Percentiles rank a stretch among this genome's conserved stretches.
Evolutionary conservation across 2,797 vertebrate genomes (phyloP).

Genomic region (Ptychobarbus kaznakovi): DNA sequence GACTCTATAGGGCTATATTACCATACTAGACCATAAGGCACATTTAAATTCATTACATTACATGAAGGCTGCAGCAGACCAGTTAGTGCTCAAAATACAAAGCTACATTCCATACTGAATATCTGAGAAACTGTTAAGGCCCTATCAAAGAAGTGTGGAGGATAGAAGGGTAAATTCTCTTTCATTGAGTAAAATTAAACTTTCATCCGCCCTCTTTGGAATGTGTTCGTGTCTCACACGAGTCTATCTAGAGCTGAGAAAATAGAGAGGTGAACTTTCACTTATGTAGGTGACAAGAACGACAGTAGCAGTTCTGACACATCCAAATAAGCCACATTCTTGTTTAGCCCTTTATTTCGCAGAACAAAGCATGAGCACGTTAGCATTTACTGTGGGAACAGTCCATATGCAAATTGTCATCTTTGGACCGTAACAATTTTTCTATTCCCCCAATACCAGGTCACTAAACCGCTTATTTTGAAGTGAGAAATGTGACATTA

Average conservation of each 20-base stretch:
- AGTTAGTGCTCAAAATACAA: background rate
- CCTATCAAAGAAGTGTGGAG: conserved; percentile 14
- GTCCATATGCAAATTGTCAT: background rate
- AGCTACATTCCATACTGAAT: background rate
- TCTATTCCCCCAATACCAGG: background rate
- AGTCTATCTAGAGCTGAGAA: background rate
- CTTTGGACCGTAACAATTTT: background rate
- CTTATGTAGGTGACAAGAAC: conserved; percentile 33
- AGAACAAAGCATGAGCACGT: background rate
- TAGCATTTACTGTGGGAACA: conserved; percentile 7
- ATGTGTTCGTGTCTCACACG: background rate
- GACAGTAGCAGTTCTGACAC: conserved; percentile 3
- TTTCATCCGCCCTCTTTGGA: conserved; percentile 19
- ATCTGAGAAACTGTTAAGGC: background rate
- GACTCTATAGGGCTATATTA: background rate
- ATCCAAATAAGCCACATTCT: conserved; percentile 27
- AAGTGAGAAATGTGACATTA: conserved; percentile 6
- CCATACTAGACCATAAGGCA: no score
- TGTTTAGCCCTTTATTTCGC: conserved; percentile 15
- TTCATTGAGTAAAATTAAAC: conserved; percentile 34
- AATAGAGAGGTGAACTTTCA: conserved; percentile 36
- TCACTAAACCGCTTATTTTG: background rate
- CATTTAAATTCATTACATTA: background rate
- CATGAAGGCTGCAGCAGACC: background rate
- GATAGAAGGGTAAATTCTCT: conserved; percentile 14